Conservation (phyloP, 2,888 invertebrate species). For the Leptarthrus brevirostris region DNA sequence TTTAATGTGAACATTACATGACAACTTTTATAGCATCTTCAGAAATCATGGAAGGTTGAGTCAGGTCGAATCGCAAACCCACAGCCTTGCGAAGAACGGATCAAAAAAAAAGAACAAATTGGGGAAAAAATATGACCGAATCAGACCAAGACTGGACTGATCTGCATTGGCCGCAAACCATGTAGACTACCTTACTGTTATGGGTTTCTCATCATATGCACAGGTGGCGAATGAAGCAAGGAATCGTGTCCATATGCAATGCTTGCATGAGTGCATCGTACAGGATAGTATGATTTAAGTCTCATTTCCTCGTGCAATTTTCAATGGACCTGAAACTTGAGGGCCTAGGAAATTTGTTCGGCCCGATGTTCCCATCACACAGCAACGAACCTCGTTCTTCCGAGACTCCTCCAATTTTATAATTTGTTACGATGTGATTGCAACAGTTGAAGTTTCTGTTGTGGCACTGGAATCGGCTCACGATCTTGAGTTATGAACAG, state of each 20-base stretch:
- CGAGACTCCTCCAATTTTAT: constrained; percentile 41
- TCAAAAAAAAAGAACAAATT: background rate
- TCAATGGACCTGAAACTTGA: constrained; percentile 4
- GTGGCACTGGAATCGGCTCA: constrained; percentile 42
- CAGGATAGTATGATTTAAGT: constrained; percentile 26
- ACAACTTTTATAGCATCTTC: constrained; percentile 49
- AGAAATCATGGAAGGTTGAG: constrained; percentile 19
- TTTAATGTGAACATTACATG: constrained; percentile 49
- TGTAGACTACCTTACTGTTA: background rate
- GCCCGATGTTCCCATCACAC: constrained; percentile 16
- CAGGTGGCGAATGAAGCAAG: constrained; percentile 36
- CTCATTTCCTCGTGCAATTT: constrained; percentile 13
- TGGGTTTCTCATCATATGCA: background rate
- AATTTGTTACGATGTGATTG: constrained; percentile 50
- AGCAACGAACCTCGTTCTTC: background rate
- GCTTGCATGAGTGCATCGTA: constrained; percentile 12
- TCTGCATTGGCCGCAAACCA: background rate
- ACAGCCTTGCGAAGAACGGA: background rate
- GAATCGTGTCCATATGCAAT: constrained; percentile 43
- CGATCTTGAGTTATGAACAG: constrained; percentile 44
- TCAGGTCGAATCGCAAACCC: background rate
- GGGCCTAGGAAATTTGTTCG: constrained; percentile 41
- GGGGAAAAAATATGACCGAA: constrained; percentile 33
- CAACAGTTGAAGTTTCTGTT: constrained; percentile 29
- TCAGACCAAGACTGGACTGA: constrained; percentile 8